Evolutionary conservation across 1,140 invertebrate genomes (phyloP).

Genomic region (Polypedilum vanderplanki): DNA sequence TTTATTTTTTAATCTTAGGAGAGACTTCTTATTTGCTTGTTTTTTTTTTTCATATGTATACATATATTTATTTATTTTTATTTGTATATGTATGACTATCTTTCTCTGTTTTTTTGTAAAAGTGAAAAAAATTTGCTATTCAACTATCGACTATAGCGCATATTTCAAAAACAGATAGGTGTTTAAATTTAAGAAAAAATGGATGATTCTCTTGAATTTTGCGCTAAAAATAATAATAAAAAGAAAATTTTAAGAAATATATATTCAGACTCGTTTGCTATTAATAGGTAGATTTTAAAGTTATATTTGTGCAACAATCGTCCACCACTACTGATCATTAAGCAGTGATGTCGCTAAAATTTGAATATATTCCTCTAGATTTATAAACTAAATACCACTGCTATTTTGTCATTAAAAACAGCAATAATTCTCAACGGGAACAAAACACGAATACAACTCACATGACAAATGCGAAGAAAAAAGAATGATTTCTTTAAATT

Average conservation of each 20-base stretch:
- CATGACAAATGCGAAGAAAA: conserved; percentile 17
- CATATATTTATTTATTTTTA: neutral
- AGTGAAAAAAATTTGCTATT: too few species aligned
- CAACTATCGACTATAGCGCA: too few species aligned
- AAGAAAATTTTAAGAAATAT: neutral
- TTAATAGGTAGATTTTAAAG: conserved; percentile 21
- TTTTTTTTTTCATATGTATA: neutral
- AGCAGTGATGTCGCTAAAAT: neutral
- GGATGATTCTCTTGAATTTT: too few species aligned
- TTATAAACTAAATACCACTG: neutral
- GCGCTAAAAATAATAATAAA: neutral
- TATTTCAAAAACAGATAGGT: too few species aligned
- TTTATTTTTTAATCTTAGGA: neutral
- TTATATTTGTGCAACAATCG: conserved; percentile 26
- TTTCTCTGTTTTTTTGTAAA: neutral
- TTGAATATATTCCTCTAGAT: neutral
- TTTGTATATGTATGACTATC: neutral
- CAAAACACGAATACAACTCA: neutral
- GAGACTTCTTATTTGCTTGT: neutral
- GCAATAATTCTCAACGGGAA: neutral
- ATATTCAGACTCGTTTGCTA: neutral
- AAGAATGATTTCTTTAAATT: neutral
- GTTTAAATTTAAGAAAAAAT: too few species aligned
- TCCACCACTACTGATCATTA: neutral
- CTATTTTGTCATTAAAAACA: neutral